A percentile compares a stretch with the other conserved stretches of the same genome.
Evolutionary conservation across 2,888 invertebrate species (phyloP).

Genomic region (Nephrotoma guestfalica): DNA sequence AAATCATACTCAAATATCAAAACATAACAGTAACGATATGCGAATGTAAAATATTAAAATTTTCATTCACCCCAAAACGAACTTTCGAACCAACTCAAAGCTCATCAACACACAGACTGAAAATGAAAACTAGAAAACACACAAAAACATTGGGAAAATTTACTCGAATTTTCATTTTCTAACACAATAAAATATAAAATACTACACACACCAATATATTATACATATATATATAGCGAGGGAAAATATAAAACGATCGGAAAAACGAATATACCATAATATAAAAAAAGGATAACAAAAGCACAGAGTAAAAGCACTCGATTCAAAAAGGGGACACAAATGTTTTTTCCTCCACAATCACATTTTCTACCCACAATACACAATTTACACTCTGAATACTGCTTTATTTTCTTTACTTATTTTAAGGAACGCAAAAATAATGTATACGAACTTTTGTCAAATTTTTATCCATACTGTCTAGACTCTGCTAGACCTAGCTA

Average conservation of each 20-base stretch:
- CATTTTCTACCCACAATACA: not conserved
- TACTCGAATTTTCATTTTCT: not conserved
- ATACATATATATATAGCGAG: not conserved
- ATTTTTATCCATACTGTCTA: not conserved
- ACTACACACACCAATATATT: not conserved
- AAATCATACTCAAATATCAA: not conserved
- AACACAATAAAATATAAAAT: not conserved
- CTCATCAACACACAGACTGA: not conserved
- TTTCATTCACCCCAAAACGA: not conserved
- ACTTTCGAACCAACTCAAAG: not conserved
- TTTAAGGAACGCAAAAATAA: not conserved
- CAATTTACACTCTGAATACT: not conserved
- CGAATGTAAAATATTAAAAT: not conserved
- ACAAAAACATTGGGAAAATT: not conserved
- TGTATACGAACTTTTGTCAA: not conserved
- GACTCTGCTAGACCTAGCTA: not conserved
- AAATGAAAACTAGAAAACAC: not conserved
- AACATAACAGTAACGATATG: not conserved
- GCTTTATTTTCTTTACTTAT: not conserved
- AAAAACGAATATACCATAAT: not conserved
- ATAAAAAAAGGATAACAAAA: not conserved
- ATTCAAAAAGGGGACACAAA: not conserved
- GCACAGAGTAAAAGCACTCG: not conserved
- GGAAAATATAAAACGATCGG: not conserved
- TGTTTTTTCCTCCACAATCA: not conserved